phyloP scores from a whole-genome alignment of 2,113 vertebrate species.

The Oreotrochilus melanogaster region DNA sequence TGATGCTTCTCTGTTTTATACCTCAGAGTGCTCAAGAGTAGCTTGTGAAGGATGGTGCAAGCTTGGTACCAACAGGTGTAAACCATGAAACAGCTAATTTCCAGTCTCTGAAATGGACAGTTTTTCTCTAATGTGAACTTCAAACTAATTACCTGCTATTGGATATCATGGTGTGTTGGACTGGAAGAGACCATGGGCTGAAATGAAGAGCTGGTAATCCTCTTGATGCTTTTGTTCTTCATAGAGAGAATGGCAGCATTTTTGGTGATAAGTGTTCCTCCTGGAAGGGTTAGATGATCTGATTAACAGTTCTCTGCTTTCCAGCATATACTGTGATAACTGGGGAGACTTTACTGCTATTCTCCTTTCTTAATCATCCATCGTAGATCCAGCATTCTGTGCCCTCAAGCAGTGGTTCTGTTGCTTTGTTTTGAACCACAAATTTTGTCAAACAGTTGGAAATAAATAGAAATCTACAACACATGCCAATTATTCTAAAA shows the following conservation, averaged over 20 bases:
- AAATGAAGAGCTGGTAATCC: not conserved
- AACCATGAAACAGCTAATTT: not conserved
- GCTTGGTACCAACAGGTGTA: fast-evolving
- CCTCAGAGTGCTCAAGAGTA: not conserved
- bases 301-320: not conserved
- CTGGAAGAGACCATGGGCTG: not conserved
- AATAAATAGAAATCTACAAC: not conserved
- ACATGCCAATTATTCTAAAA: not conserved
- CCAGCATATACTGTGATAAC: not conserved
- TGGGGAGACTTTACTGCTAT: not conserved
- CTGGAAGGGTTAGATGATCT: not conserved
- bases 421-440: not conserved
- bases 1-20: not conserved
- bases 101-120: not conserved
- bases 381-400: not conserved
- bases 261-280: not conserved
- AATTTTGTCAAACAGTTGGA: not conserved
- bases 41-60: not conserved
- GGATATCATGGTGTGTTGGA: not conserved
- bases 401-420: not conserved
- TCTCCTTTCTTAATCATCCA: not conserved
- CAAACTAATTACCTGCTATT: not conserved
- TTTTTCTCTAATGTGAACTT: not conserved
- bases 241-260: not conserved
- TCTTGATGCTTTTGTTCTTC: not conserved